Conservation (phyloP, 2,888 invertebrate genomes). For the Apotomis turbidana region DNA sequence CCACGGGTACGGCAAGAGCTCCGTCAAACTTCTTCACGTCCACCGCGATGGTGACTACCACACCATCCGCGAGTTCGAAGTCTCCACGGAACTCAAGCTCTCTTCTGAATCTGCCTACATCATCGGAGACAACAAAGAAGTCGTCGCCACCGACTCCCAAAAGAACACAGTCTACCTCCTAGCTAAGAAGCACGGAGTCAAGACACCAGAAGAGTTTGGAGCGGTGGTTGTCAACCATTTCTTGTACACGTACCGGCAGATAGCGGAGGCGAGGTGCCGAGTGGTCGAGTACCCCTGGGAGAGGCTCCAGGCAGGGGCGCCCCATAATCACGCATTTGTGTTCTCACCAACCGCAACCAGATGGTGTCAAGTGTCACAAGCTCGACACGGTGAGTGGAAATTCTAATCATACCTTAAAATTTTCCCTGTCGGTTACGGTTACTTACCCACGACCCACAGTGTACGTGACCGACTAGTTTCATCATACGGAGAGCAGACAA, state of each 20-base stretch:
- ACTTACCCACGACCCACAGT: neutral
- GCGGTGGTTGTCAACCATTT: slow-evolving; percentile 89
- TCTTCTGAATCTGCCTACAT: slow-evolving; percentile 88
- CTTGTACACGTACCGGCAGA: slow-evolving; percentile 89
- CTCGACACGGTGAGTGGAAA: slow-evolving; percentile 85
- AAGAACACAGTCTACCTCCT: slow-evolving; percentile 92
- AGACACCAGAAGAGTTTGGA: slow-evolving; percentile 90
- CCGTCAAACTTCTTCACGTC: slow-evolving; percentile 89
- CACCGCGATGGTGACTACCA: slow-evolving; percentile 87
- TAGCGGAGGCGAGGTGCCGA: slow-evolving; percentile 87
- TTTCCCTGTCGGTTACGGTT: neutral
- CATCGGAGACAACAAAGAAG: slow-evolving; percentile 89
- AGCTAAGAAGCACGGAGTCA: slow-evolving; percentile 90
- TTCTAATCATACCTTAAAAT: neutral
- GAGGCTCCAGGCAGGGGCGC: slow-evolving; percentile 81
- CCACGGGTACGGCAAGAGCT: slow-evolving; percentile 89
- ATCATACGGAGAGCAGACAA: neutral
- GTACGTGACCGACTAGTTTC: neutral
- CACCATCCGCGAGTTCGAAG: slow-evolving; percentile 89
- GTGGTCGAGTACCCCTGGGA: slow-evolving; percentile 92
- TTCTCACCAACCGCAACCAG: slow-evolving; percentile 87
- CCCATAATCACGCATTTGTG: slow-evolving; percentile 91
- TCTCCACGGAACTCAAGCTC: slow-evolving; percentile 87
- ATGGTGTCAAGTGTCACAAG: slow-evolving; percentile 87
- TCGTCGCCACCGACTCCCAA: slow-evolving; percentile 92